Evolutionary conservation across 2,797 vertebrate species (phyloP).

Genomic region (Fringilla coelebs): DNA sequence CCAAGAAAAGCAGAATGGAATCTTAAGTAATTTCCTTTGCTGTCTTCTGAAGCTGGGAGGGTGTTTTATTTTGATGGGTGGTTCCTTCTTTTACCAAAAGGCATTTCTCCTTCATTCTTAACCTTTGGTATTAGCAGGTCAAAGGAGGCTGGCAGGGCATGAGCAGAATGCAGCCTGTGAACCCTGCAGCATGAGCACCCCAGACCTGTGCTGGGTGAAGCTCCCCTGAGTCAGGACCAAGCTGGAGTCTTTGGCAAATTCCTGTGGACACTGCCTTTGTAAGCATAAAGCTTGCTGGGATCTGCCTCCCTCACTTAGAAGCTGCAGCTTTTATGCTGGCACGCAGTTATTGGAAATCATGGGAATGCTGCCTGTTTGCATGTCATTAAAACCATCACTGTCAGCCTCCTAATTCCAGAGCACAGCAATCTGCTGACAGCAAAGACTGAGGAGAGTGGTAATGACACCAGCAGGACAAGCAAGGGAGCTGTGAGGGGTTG

Average conservation of each 20-base stretch:
- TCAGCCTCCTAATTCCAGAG: neutral
- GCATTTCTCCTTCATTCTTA: neutral
- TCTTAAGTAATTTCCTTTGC: neutral
- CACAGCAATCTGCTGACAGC: neutral
- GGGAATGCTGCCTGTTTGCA: neutral
- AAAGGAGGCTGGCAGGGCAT: neutral
- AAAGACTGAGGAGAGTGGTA: neutral
- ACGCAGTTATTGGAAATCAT: neutral
- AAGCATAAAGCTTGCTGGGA: neutral
- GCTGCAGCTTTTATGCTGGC: neutral
- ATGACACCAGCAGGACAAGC: neutral
- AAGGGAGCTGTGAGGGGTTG: neutral
- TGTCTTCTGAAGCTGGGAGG: neutral
- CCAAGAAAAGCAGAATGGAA: neutral
- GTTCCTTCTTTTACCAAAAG: neutral
- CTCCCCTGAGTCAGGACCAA: no score
- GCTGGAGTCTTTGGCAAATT: no score
- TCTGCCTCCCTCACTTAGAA: neutral
- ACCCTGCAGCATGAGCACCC: accelerated
- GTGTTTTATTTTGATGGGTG: neutral
- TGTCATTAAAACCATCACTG: neutral
- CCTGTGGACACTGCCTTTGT: accelerated
- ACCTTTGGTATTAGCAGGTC: neutral
- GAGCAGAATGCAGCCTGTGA: neutral
- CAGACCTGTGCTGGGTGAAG: neutral